Conservation (phyloP, 2,888 invertebrate genomes). For the Oxytorus armatus region DNA sequence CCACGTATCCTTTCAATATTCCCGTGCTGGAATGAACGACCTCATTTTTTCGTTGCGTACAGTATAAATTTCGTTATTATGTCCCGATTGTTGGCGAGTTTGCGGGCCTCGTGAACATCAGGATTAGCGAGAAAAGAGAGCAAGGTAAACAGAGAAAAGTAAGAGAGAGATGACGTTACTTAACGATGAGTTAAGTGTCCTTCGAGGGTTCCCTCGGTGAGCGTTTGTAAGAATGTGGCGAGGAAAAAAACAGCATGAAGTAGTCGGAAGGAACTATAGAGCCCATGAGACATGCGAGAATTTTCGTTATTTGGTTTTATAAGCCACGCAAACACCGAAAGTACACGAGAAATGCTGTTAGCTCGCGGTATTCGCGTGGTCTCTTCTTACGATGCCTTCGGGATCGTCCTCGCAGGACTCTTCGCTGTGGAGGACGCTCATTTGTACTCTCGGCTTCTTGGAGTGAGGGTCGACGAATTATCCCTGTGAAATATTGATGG, state of each 20-base stretch:
- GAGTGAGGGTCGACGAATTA: conserved; percentile 71
- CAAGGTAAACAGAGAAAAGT: conserved; percentile 35
- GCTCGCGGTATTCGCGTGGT: conserved; percentile 1
- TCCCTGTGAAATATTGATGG: conserved; percentile 79
- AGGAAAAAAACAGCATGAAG: conserved; percentile 43
- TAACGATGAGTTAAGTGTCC: conserved; percentile 77
- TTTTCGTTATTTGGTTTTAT: conserved; percentile 69
- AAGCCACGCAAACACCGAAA: conserved; percentile 14
- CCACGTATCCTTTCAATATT: conserved; percentile 49
- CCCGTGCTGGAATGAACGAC: conserved; percentile 42
- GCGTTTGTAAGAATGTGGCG: conserved; percentile 60
- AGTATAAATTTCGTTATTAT: conserved; percentile 66
- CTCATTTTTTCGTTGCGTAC: conserved; percentile 46
- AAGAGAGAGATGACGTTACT: conserved; percentile 72
- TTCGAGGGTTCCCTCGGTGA: conserved; percentile 62
- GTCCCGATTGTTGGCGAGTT: conserved; percentile 66
- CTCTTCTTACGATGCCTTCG: conserved; percentile 63
- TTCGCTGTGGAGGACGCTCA: conserved; percentile 1
- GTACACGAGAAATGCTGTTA: not conserved
- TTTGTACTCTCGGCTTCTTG: conserved; percentile 10
- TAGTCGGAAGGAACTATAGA: conserved; percentile 11
- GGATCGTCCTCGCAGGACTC: conserved; percentile 51
- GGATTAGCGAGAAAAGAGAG: conserved; percentile 58
- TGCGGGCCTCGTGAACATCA: conserved; percentile 56
- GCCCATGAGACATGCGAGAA: conserved; percentile 74